Conservation (phyloP, 2,113 vertebrate genomes). For the Microcebus tavaratra region DNA sequence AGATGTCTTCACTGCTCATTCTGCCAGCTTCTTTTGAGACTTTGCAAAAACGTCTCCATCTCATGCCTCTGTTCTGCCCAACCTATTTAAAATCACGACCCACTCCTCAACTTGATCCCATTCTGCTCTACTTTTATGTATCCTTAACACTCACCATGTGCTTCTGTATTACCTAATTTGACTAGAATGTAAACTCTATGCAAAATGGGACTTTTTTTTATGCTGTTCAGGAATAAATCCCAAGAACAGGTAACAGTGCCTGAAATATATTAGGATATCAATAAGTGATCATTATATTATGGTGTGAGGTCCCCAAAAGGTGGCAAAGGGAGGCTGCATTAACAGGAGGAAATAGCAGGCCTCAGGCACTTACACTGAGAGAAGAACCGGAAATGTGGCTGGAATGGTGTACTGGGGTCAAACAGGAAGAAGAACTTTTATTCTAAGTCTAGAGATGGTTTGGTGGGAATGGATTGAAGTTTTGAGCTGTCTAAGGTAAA, state of each 20-base stretch:
- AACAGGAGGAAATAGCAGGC: neutral
- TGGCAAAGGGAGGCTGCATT: neutral
- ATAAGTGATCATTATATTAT: neutral
- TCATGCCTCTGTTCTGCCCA: neutral
- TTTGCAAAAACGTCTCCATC: neutral
- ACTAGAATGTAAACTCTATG: neutral
- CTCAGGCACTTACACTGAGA: neutral
- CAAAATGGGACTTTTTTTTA: neutral
- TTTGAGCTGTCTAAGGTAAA: neutral
- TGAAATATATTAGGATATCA: neutral
- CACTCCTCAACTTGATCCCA: too few relatives aligned
- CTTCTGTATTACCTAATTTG: neutral
- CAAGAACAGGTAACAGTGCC: neutral
- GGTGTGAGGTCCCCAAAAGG: neutral
- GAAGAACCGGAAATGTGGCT: neutral
- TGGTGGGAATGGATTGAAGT: neutral
- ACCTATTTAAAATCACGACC: too few relatives aligned
- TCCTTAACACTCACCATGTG: neutral
- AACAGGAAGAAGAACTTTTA: neutral
- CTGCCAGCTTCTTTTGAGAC: neutral
- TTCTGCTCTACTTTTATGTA: neutral
- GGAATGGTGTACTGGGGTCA: neutral
- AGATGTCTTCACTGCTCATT: neutral
- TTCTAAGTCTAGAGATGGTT: neutral
- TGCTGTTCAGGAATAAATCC: neutral